Percentiles rank a stretch among this genome's conserved stretches.
Evolutionary conservation across 1,140 invertebrate species (phyloP).

Genomic region (Apis laboriosa): DNA sequence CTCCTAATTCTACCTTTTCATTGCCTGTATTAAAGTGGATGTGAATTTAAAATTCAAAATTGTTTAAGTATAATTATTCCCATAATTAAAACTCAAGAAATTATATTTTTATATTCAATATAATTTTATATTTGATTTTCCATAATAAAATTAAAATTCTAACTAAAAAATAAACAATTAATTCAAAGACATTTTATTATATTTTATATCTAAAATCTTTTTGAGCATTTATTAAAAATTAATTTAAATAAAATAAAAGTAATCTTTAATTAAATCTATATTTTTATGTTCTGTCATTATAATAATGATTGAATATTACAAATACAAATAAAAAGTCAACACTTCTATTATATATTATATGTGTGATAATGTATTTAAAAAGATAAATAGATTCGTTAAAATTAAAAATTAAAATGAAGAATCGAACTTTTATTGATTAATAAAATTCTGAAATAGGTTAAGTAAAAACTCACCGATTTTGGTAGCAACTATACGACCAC

Average conservation of each 20-base stretch:
- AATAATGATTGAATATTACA: not conserved
- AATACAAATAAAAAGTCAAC: too few relatives aligned
- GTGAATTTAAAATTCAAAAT: not conserved
- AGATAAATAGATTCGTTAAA: not conserved
- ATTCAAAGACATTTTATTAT: not conserved
- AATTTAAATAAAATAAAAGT: not conserved
- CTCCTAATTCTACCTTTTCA: conserved; percentile 90
- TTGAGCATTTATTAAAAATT: not conserved
- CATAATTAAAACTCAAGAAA: not conserved
- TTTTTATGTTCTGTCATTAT: too few relatives aligned
- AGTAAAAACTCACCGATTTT: conserved; percentile 85
- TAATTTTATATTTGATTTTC: too few relatives aligned
- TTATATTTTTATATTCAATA: too few relatives aligned
- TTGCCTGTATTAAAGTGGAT: conserved; percentile 72
- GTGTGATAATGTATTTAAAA: too few relatives aligned
- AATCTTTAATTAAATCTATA: too few relatives aligned
- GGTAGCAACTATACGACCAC: conserved; percentile 90
- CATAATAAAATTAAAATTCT: not conserved
- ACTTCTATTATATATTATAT: not conserved
- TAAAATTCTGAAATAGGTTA: conserved; percentile 62
- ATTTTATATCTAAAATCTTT: not conserved
- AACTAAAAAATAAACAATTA: not conserved
- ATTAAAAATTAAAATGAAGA: not conserved
- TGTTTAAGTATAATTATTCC: not conserved
- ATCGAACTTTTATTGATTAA: conserved; percentile 14